Percentiles rank a stretch among this genome's conserved stretches.
Evolutionary conservation across 2,888 invertebrate genomes (phyloP).

Genomic region (Uloborus plumipes): DNA sequence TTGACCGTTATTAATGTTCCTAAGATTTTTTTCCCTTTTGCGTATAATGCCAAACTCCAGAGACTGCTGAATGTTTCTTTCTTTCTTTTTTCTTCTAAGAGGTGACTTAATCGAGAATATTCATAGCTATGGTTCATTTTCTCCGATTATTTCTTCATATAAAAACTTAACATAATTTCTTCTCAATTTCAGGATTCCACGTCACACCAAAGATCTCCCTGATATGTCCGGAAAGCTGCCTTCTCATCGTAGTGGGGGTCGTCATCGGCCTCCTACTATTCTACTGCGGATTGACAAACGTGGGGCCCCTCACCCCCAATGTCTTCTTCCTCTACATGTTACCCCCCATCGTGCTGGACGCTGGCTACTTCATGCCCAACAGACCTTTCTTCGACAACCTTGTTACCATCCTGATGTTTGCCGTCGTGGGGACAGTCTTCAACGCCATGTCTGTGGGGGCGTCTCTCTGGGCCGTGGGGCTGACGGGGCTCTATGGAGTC

Average conservation of each 20-base stretch:
- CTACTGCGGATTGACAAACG: constrained; percentile 74
- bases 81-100: no score
- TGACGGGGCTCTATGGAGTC: constrained; percentile 83
- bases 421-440: constrained; percentile 95
- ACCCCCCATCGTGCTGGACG: constrained; percentile 97
- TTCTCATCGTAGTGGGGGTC: constrained; percentile 95
- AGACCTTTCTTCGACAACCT: constrained; percentile 96
- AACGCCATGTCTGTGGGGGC: constrained; percentile 82
- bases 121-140: no score
- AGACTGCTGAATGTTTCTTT: no score
- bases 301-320: constrained; percentile 86
- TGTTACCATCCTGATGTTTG: constrained; percentile 94
- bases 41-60: no score
- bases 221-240: constrained; percentile 97
- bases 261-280: constrained; percentile 87
- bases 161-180: neutral
- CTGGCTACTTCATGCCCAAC: constrained; percentile 99
- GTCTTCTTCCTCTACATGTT: constrained; percentile 99
- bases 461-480: constrained; percentile 87
- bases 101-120: no score
- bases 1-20: no score
- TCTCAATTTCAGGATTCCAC: constrained; percentile 84
- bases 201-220: constrained; percentile 91
- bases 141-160: no score
- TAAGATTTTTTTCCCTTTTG: no score